Conservation (phyloP, 1,140 invertebrate genomes). For the Macrocentrus cingulum region DNA sequence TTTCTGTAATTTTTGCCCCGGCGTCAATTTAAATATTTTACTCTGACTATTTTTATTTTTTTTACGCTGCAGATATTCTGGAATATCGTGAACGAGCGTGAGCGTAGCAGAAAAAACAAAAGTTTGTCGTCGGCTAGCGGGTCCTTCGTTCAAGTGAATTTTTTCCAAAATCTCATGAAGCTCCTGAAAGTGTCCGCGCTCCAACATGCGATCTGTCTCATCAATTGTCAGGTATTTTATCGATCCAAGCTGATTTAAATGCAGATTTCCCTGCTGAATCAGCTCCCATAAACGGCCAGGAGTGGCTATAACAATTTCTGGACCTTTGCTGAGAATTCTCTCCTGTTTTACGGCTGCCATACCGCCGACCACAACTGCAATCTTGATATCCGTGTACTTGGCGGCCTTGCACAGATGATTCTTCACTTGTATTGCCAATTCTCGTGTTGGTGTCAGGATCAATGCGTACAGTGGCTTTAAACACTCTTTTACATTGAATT, state of each 20-base stretch:
- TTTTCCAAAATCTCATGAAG: constrained; percentile 78
- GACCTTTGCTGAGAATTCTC: constrained; percentile 76
- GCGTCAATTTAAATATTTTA: constrained; percentile 68
- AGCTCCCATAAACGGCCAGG: constrained; percentile 96
- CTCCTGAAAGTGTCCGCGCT: constrained; percentile 95
- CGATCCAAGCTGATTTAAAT: constrained; percentile 70
- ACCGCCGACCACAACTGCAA: constrained; percentile 86
- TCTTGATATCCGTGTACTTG: constrained; percentile 76
- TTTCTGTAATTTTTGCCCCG: constrained; percentile 71
- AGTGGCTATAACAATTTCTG: constrained; percentile 94
- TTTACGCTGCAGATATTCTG: constrained; percentile 72
- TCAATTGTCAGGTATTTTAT: constrained; percentile 90
- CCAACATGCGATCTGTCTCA: constrained; percentile 98
- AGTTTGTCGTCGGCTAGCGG: constrained; percentile 74
- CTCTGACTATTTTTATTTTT: constrained; percentile 58
- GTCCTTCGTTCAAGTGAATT: constrained; percentile 71
- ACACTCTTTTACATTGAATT: background rate
- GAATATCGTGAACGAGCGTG: constrained; percentile 83
- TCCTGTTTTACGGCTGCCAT: constrained; percentile 90
- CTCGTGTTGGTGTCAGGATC: constrained; percentile 91
- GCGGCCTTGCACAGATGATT: constrained; percentile 79
- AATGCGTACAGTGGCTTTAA: constrained; percentile 73
- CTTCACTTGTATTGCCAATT: constrained; percentile 91
- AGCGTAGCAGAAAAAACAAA: constrained; percentile 98
- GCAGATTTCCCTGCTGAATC: constrained; percentile 74